Conservation (phyloP, 2,113 vertebrate species). For the Callipepla squamata region DNA sequence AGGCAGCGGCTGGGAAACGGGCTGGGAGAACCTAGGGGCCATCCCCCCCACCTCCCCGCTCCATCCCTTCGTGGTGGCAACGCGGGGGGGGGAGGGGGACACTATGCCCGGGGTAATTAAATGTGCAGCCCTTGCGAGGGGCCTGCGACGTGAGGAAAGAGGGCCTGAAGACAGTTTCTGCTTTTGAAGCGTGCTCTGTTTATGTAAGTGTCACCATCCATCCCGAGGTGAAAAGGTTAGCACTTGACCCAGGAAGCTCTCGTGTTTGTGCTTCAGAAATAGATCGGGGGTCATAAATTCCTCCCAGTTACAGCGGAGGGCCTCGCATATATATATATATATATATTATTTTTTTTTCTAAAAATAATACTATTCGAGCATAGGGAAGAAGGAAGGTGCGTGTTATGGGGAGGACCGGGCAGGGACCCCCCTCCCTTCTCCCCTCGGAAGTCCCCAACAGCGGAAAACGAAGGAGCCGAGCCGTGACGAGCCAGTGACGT, state of each 20-base stretch:
- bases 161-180: conserved; percentile 72
- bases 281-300: conserved; percentile 66
- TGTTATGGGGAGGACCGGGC: neutral
- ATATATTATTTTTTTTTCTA: conserved; percentile 35
- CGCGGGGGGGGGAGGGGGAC: neutral
- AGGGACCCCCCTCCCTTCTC: neutral
- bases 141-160: conserved; percentile 74
- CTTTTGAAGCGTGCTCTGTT: conserved; percentile 81
- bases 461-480: conserved; percentile 13
- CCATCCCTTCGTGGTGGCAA: neutral
- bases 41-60: neutral
- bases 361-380: conserved; percentile 5
- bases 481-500: neutral
- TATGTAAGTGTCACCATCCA: conserved; percentile 79
- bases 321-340: neutral
- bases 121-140: conserved; percentile 60
- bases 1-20: neutral
- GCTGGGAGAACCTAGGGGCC: neutral
- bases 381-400: neutral
- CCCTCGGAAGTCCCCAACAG: conserved; percentile 12
- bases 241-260: conserved; percentile 84
- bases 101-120: conserved; percentile 47
- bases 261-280: conserved; percentile 74
- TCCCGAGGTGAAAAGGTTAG: conserved; percentile 85
- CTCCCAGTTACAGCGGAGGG: conserved; percentile 37